These are phyloP conservation scores for Paradoxurus hermaphroditus DNA, from an alignment of 2,113 vertebrate genomes.

Conservation along the genomic window DNA sequence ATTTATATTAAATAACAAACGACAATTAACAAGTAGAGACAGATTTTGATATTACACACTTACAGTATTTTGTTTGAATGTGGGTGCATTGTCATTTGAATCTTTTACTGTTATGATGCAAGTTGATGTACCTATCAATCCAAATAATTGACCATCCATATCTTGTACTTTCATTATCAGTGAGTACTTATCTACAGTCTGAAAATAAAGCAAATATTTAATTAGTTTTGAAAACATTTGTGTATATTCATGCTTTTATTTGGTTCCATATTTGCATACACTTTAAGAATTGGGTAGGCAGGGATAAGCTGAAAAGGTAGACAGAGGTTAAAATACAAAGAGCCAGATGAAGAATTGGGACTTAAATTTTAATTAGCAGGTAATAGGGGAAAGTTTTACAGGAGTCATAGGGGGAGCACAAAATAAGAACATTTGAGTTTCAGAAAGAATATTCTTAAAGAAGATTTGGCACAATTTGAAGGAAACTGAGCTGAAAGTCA, in stretches of 20 bases:
- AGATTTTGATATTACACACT: slow-evolving; percentile 72
- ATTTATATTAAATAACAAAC: background rate
- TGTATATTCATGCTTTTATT: background rate
- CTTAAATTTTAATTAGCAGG: background rate
- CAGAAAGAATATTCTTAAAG: background rate
- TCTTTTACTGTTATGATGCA: slow-evolving; percentile 84
- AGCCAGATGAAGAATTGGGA: background rate
- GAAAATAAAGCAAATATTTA: slow-evolving; percentile 63
- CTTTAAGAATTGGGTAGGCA: background rate
- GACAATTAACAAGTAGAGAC: background rate
- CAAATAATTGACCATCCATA: slow-evolving; percentile 81
- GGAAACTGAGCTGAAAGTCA: background rate
- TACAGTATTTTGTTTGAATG: slow-evolving; percentile 85
- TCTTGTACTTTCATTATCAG: slow-evolving; percentile 87
- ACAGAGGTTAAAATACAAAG: background rate
- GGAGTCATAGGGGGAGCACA: background rate
- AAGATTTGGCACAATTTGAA: background rate
- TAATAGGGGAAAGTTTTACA: background rate
- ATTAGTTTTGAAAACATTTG: background rate
- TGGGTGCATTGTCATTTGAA: slow-evolving; percentile 90
- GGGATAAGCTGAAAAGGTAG: background rate
- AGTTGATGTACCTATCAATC: slow-evolving; percentile 85
- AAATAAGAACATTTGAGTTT: background rate
- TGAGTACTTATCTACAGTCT: slow-evolving; percentile 81
- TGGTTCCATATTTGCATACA: background rate